These are phyloP conservation scores for Drosophila parvula DNA, from an alignment of 1,140 invertebrate species.

Conservation along the genomic window DNA sequence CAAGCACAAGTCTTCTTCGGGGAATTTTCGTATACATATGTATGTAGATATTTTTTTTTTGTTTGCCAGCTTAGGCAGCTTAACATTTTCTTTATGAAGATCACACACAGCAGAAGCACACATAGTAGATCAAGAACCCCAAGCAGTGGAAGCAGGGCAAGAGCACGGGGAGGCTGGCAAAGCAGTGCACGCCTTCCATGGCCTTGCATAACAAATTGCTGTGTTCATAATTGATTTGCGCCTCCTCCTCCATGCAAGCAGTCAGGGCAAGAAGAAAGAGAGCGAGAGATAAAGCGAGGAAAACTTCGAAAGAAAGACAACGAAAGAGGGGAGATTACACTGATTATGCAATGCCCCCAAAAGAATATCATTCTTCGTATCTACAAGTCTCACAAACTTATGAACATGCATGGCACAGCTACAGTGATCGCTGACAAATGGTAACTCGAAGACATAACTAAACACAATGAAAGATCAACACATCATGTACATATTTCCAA, in stretches of 20 bases:
- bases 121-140: conserved; percentile 25
- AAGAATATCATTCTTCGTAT: conserved; percentile 42
- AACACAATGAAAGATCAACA: background rate
- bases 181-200: conserved; percentile 17
- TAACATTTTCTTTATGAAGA: conserved; percentile 1
- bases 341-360: conserved; percentile 45
- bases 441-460: background rate
- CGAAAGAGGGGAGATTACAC: conserved; percentile 12
- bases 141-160: background rate
- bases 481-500: background rate
- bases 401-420: conserved; percentile 10
- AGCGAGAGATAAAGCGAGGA: background rate
- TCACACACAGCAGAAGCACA: background rate
- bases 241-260: conserved; percentile 12
- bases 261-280: background rate
- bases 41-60: background rate
- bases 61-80: background rate
- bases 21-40: background rate
- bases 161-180: background rate
- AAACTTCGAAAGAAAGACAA: background rate
- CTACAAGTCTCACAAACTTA: conserved; percentile 8
- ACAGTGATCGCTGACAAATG: conserved; percentile 13
- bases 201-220: conserved; percentile 51
- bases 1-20: background rate
- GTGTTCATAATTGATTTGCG: conserved; percentile 41